These are phyloP conservation scores for Poecile atricapillus DNA, from an alignment of 2,113 vertebrate genomes.

Conservation along the genomic window DNA sequence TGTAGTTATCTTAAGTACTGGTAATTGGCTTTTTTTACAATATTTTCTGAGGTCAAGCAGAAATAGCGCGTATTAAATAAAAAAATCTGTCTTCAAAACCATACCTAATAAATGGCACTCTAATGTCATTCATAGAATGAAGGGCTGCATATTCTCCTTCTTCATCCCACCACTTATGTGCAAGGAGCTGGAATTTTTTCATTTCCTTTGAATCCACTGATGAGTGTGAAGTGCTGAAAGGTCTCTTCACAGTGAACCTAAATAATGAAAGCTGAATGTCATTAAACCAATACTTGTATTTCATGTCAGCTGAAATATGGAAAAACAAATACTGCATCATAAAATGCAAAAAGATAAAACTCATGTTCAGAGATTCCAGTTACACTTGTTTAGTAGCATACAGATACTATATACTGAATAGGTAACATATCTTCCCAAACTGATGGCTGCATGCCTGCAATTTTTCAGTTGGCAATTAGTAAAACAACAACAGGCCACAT, in stretches of 20 bases:
- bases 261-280: not conserved
- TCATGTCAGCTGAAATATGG: not conserved
- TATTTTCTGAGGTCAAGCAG: not conserved
- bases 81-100: not conserved
- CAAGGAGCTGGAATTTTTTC: slow-evolving; percentile 85
- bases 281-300: not conserved
- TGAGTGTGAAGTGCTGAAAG: slow-evolving; percentile 64
- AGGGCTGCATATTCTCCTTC: slow-evolving; percentile 85
- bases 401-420: not conserved
- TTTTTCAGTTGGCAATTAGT: not conserved
- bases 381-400: not conserved
- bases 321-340: not conserved
- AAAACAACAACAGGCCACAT: not conserved
- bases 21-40: not conserved
- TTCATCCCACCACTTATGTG: slow-evolving; percentile 93
- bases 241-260: slow-evolving; percentile 49
- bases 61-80: not conserved
- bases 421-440: not conserved
- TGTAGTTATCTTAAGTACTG: not conserved
- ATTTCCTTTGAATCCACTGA: slow-evolving; percentile 87
- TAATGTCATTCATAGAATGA: slow-evolving; percentile 93
- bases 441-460: not conserved
- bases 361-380: not conserved
- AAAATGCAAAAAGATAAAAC: not conserved
- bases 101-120: slow-evolving; percentile 95